Evolutionary conservation across 2,113 vertebrate genomes (phyloP).

Genomic region (Trochalopteron elliotii): DNA sequence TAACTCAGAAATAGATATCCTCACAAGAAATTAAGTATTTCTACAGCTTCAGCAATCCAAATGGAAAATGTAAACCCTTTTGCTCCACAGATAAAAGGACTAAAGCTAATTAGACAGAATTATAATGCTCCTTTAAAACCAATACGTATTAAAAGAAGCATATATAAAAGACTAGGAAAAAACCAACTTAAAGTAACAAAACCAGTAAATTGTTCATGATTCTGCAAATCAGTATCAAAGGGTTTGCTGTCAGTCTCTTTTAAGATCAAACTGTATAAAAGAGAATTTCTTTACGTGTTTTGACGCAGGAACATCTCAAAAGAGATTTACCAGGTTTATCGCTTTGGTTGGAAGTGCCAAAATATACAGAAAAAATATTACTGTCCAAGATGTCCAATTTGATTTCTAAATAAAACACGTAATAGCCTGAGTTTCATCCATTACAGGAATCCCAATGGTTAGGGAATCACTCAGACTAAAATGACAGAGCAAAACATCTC

Average conservation of each 20-base stretch:
- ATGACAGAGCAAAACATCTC: neutral
- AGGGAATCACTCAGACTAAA: neutral
- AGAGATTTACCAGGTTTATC: neutral
- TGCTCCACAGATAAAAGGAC: neutral
- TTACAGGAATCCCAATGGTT: neutral
- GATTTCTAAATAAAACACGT: constrained; percentile 41
- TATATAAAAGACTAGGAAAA: neutral
- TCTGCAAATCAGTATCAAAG: constrained; percentile 25
- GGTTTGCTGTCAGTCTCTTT: constrained; percentile 10
- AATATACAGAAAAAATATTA: neutral
- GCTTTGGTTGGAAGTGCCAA: neutral
- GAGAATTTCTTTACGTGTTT: neutral
- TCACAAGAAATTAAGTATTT: neutral
- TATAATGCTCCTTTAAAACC: neutral
- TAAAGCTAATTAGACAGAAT: constrained; percentile 12
- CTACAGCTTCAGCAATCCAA: neutral
- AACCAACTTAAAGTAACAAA: neutral
- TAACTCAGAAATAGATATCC: neutral
- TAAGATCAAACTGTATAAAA: neutral
- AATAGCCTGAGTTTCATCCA: neutral
- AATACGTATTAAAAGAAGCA: neutral
- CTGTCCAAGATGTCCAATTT: neutral
- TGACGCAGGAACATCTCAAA: neutral
- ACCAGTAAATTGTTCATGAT: constrained; percentile 22
- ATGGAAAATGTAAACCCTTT: constrained; percentile 28